phyloP scores from a whole-genome alignment of 2,113 vertebrate genomes.

The Podilymbus podiceps region DNA sequence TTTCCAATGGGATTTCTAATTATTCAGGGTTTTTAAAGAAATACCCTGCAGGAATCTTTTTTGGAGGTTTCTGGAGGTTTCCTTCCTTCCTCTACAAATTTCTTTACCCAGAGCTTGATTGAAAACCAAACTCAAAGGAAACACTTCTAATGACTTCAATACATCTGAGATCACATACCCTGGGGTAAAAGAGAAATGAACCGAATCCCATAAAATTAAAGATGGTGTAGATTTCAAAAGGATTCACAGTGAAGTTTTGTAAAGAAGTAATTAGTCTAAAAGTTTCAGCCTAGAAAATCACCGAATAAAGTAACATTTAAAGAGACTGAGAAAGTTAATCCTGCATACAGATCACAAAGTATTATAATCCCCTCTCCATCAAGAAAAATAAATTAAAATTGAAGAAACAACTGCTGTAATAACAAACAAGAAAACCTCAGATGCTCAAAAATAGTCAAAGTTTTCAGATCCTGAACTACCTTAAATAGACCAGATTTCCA shows the following conservation, averaged over 20 bases:
- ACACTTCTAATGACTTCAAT: slow-evolving; percentile 21
- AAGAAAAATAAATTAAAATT: background rate
- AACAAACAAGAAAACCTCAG: background rate
- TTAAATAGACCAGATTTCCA: background rate
- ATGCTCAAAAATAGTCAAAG: background rate
- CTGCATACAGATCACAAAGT: background rate
- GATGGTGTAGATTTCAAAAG: background rate
- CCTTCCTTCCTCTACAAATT: slow-evolving; percentile 27
- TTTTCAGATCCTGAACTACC: background rate
- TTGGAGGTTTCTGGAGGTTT: background rate
- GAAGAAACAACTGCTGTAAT: background rate
- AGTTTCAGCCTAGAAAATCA: background rate
- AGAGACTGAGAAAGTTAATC: background rate
- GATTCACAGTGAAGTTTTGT: background rate
- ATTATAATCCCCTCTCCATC: background rate
- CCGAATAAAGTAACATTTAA: background rate
- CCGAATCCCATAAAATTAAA: background rate
- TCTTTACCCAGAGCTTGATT: background rate
- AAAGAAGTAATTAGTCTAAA: background rate
- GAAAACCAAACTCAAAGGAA: slow-evolving; percentile 30
- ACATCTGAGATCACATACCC: background rate
- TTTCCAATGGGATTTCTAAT: slow-evolving; percentile 34
- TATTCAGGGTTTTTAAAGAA: background rate
- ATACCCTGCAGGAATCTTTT: background rate
- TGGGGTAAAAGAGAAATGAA: background rate